These are phyloP conservation scores for Saturnia pavonia DNA, from an alignment of 2,888 invertebrate species.

Conservation along the genomic window DNA sequence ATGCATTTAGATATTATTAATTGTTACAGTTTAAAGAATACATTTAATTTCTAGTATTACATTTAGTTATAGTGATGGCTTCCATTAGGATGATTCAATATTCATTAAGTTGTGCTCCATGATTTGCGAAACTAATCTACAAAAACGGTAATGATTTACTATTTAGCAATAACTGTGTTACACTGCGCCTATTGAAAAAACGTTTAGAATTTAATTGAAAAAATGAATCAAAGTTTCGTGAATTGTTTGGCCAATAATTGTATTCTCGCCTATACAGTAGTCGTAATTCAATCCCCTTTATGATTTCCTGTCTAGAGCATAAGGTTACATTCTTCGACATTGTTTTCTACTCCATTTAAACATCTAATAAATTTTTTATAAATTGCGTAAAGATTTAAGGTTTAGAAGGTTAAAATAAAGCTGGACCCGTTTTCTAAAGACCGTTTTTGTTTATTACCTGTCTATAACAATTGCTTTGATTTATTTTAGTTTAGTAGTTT, in stretches of 20 bases:
- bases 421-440: background rate
- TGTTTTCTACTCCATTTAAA: slow-evolving; percentile 27
- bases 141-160: no score
- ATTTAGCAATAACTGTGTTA: no score
- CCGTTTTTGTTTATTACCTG: background rate
- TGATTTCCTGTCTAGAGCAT: slow-evolving; percentile 47
- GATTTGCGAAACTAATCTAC: no score
- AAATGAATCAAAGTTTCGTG: slow-evolving; percentile 1
- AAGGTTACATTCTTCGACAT: slow-evolving; percentile 35
- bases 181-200: background rate
- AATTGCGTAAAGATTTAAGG: background rate
- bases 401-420: background rate
- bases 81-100: no score
- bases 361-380: slow-evolving; percentile 23
- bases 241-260: background rate
- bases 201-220: background rate
- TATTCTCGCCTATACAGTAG: slow-evolving; percentile 19
- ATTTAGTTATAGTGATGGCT: no score
- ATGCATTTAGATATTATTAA: no score
- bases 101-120: no score
- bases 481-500: background rate
- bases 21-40: no score
- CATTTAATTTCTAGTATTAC: no score
- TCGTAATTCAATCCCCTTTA: slow-evolving; percentile 43
- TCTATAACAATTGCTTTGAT: background rate